Percentiles rank a stretch among this genome's conserved stretches.
Conservation (phyloP, 2,888 invertebrate genomes). For the Caradrina clavipalpis region DNA sequence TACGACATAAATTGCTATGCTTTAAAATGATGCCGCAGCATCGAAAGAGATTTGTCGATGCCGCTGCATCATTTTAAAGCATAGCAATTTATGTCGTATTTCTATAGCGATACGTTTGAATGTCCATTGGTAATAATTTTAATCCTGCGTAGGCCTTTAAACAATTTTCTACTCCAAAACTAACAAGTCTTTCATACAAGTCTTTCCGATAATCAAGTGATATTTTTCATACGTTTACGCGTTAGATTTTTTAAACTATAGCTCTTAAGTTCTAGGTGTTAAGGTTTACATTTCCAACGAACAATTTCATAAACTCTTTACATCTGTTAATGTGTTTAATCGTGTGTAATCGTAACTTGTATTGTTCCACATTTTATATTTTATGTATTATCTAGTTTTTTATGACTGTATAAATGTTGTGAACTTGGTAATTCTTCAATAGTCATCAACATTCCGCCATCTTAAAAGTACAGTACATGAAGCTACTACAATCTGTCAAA, state of each 20-base stretch:
- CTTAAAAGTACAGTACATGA: slow-evolving; percentile 5
- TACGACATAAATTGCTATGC: too few species aligned
- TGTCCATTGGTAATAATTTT: too few species aligned
- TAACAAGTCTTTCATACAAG: slow-evolving; percentile 53
- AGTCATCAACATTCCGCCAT: slow-evolving; percentile 38
- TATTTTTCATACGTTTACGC: slow-evolving; percentile 81
- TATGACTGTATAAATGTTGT: slow-evolving; percentile 57
- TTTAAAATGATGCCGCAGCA: too few species aligned
- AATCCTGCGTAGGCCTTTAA: too few species aligned
- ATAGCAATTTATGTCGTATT: too few species aligned
- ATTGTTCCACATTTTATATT: slow-evolving; percentile 68
- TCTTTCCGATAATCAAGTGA: slow-evolving; percentile 86
- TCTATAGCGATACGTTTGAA: too few species aligned
- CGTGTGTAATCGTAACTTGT: slow-evolving; percentile 70
- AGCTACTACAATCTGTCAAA: too few species aligned
- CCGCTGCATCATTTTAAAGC: too few species aligned
- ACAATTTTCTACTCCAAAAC: slow-evolving; percentile 57
- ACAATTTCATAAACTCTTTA: slow-evolving; percentile 74
- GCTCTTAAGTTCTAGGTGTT: slow-evolving; percentile 72
- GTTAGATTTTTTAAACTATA: slow-evolving; percentile 78
- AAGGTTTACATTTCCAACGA: slow-evolving; percentile 84
- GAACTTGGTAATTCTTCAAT: slow-evolving; percentile 39
- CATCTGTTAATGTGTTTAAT: slow-evolving; percentile 71
- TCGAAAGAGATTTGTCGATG: too few species aligned
- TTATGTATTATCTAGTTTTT: slow-evolving; percentile 62